Evolutionary conservation across 2,113 vertebrate species (phyloP), one percentile per base, ranked within the genome.

Genomic region (Salvelinus namaycush): DNA sequence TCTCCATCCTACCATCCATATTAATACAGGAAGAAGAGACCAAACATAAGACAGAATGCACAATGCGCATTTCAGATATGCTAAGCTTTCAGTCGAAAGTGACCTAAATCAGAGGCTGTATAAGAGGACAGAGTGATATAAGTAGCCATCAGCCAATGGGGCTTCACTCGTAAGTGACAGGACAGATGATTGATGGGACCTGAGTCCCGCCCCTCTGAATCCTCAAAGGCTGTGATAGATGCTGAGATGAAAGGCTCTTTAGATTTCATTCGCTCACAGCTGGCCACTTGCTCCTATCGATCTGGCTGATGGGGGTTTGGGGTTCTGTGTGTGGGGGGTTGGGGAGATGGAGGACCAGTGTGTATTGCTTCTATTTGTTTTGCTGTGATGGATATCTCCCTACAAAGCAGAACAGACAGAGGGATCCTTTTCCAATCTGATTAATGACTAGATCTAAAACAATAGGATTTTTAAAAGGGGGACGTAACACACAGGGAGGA

Each of bases 241-340:
- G 85, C 78, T 78, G 78, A 82, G 87, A 83, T 83, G 78, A 89
- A 83, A 81, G 62, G 76, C 79, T 89, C 89, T 88, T 92, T 89
- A 89, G 87, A 90, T 92, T 92, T 88, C 82, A 91, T 89, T 92
- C 86, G 79, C 88, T 91, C 90, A 89, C 77, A 66, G 73, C 88
- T 86, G 87, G 88, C 89, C 83, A 82, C 86, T 90, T 81, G 83
- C 78, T 86, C 64, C 75, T 75, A 90, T 92, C 89, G 89, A 92
- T 93, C 90, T 86, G 80, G 78, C 72, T 72, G 72, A 76, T 83
- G 85, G 64, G 29, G 83, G 48, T 66, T 64, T 68, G 69, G 66
- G 77, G 64, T 24, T 26, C 11, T 29, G 13, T 26, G 24, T 27
- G 77, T 48, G 60, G 24, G n/a, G 44, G 13, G 20, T 34, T 74